Conservation (phyloP, 2,797 vertebrate genomes). For the Podarcis siculus region DNA sequence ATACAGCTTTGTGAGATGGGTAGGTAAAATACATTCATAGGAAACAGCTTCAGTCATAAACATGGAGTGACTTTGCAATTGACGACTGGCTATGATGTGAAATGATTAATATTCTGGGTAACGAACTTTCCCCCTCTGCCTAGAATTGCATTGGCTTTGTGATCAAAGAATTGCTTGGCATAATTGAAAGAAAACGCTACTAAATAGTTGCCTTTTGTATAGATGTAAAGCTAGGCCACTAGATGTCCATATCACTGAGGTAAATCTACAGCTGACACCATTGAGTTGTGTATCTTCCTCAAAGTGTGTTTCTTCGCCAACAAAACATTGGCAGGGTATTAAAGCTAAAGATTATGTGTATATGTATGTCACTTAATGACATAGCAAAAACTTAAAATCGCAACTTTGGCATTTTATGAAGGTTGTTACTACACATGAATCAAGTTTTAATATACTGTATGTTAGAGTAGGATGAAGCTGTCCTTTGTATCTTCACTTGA, state of each 20-base stretch:
- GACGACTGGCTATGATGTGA: conserved; percentile 57
- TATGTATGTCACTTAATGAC: conserved; percentile 59
- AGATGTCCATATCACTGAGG: conserved; percentile 36
- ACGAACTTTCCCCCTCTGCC: conserved; percentile 11
- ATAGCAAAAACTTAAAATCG: conserved; percentile 64
- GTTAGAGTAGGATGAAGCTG: conserved; percentile 73
- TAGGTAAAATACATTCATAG: conserved; percentile 41
- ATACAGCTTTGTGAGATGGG: background rate
- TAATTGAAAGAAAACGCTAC: conserved; percentile 7
- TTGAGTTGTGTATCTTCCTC: conserved; percentile 67
- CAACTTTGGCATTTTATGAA: conserved; percentile 63
- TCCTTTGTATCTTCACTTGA: conserved; percentile 75
- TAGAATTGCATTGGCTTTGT: conserved; percentile 52
- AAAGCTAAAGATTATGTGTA: conserved; percentile 61
- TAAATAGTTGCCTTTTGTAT: conserved; percentile 37
- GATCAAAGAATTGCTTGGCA: background rate
- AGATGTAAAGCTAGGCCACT: conserved; percentile 54
- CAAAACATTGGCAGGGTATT: conserved; percentile 59
- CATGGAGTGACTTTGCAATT: conserved; percentile 46
- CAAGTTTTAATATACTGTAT: conserved; percentile 74
- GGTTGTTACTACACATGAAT: conserved; percentile 66
- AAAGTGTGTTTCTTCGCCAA: conserved; percentile 62
- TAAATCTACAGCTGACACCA: conserved; percentile 41
- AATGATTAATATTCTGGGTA: conserved; percentile 51
- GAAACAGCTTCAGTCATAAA: conserved; percentile 13